These are phyloP conservation scores for Elephantulus edwardii DNA, from an alignment of 2,113 vertebrate species.

Conservation along the genomic window DNA sequence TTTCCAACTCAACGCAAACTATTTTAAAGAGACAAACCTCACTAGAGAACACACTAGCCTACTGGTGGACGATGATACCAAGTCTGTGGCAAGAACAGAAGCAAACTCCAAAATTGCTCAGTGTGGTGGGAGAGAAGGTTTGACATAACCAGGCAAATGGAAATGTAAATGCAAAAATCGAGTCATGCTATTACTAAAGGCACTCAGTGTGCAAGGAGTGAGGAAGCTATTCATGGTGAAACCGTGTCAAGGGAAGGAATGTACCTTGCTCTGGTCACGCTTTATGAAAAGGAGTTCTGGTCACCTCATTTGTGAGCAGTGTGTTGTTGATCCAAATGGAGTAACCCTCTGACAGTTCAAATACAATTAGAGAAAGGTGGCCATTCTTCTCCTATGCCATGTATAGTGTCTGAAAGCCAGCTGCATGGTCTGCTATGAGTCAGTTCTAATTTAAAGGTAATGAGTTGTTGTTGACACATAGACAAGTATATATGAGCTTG, in stretches of 20 bases:
- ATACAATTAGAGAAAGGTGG: too few species aligned
- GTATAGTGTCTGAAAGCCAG: too few species aligned
- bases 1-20: not conserved
- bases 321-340: too few species aligned
- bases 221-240: not conserved
- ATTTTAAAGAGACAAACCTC: not conserved
- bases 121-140: accelerated
- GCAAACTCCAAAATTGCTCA: not conserved
- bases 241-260: not conserved
- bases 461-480: too few species aligned
- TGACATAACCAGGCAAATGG: not conserved
- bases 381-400: too few species aligned
- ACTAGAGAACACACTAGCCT: not conserved
- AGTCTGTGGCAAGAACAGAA: not conserved
- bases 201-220: not conserved
- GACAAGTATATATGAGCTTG: not conserved
- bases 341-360: too few species aligned
- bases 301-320: too few species aligned
- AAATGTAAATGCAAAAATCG: not conserved
- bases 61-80: not conserved
- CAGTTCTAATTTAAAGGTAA: too few species aligned
- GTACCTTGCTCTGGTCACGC: not conserved
- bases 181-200: not conserved
- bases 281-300: too few species aligned
- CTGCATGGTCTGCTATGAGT: too few species aligned